Conservation (phyloP, 2,797 vertebrate genomes). For the Helarctos malayanus region DNA sequence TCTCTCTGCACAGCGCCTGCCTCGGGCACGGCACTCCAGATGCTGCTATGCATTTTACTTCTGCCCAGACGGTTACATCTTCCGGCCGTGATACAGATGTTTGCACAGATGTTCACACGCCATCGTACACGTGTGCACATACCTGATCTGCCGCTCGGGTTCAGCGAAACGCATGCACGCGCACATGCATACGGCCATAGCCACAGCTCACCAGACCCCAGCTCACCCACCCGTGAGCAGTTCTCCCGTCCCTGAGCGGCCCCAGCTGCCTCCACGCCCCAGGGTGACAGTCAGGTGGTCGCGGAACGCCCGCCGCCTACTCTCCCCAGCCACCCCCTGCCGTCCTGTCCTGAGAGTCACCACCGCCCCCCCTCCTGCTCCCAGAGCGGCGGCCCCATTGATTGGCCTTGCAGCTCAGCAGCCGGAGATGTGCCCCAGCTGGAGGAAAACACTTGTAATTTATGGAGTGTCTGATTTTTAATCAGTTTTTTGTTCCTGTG, state of each 20-base stretch:
- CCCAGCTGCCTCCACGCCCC: not conserved
- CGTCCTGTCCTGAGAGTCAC: not conserved
- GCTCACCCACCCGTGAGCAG: not conserved
- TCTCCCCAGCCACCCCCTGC: not conserved
- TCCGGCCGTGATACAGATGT: slow-evolving; percentile 33
- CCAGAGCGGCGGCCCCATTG: slow-evolving; percentile 35
- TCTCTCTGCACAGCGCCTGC: not conserved
- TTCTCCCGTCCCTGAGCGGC: not conserved
- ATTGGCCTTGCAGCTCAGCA: slow-evolving; percentile 77
- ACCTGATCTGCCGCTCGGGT: not conserved
- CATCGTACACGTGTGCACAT: not conserved
- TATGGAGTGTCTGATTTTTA: slow-evolving; percentile 87
- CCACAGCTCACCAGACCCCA: not conserved
- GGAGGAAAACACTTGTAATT: slow-evolving; percentile 85
- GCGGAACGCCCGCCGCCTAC: not conserved
- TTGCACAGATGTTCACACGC: slow-evolving; percentile 45
- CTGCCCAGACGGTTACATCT: not conserved
- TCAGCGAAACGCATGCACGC: not conserved
- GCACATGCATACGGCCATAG: not conserved
- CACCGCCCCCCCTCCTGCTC: not conserved
- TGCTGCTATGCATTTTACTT: not conserved
- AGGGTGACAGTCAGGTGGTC: not conserved
- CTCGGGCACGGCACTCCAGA: slow-evolving; percentile 29
- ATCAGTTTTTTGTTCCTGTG: slow-evolving; percentile 84
- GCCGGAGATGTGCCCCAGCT: slow-evolving; percentile 82